Evolutionary conservation across 2,888 invertebrate genomes (phyloP), one percentile per base, ranked within the genome.

Genomic region (Serrognathus titanus): DNA sequence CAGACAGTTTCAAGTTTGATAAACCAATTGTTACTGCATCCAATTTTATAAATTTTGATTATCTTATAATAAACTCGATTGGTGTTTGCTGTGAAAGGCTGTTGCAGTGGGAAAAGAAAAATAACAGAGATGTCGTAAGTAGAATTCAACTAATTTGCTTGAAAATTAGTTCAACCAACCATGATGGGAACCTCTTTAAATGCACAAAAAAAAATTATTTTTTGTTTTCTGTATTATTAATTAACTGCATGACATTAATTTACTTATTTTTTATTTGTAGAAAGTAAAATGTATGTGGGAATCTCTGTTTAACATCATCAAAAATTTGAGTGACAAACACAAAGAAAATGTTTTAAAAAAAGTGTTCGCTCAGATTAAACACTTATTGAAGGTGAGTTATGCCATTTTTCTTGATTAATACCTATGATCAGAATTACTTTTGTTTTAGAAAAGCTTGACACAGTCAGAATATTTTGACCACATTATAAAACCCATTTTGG

Each of bases 1-100:
- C 49, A 46, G 48, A 56, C 40, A 55, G 59, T 39, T 55, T 69
- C 35, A 51, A 59, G 46, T 59, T 73, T 38, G 53, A 64, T 2
- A 51, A 60, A 55, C 67, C 69, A 8, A 45, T 73, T 12, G 55
- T 74, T 24, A 66, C 63, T 48, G 38, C 45, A 24, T 48, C 53
- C 8, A 74, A 74, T 62, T 68, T 74, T 55, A 38, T 57, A 10
- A 56, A 53, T 8, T 63, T 63, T 58, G 64, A 65, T 40, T 61
- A 61, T 45, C 52, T 66, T 11, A 51, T 71, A 7, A 63, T 73
- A 20, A 65, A 69, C 58, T 66, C 71, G 2, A 60, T 71, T 10
- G 55, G 57, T 20, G 68, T 72, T 53, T 67, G 69, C 57, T 71
- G 69, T 54, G 48, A 61, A 12, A 48, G 66, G 13, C 55, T 71